Evolutionary conservation across 2,113 vertebrate genomes (phyloP), one percentile per base, ranked within the genome.

Genomic region (Abramis brama): DNA sequence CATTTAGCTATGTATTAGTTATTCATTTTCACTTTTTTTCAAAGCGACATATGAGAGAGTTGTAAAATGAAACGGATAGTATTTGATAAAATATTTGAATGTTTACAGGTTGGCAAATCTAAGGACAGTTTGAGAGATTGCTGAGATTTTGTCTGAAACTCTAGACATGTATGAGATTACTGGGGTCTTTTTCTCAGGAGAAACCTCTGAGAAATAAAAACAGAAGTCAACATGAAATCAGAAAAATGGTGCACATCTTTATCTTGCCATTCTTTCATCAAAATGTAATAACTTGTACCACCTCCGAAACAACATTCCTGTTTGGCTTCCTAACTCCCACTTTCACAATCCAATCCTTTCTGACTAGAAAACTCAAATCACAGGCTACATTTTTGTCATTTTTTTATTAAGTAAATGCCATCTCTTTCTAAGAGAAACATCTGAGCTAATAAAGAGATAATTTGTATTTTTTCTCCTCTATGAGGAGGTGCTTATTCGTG

Each of bases 201-300:
- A 60, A 11, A 60, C 9, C 23, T 66, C 62, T 66, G 62, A 27
- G 1, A 66, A 30, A 68, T 62, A 39, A 39, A 70, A 39, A 21
- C 6, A 70, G 15, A 10, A 21, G 66, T 21, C 6, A 70, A 21
- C 66, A 21, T 36, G 30, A 68, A 68, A 68, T 70, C 17, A 5
- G 33, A 33, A 33, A 33, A 33, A 33, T 71, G 68, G 19, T 39
- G 36, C 27, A 68, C 27, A 68, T 64, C 33, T 33, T 12, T 33
- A 30, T 66, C 62, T 66, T 70, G 17, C 15, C 21, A 17, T 36
- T 43, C 36, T 71, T 71, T 73, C 21, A 73, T n/a, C 70, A 73
- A 43, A 73, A 73, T 73, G 30, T 39, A 71, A 39, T 71, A 71
- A 39, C 68, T 19, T 70, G 66, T 70, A 36, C 66, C 30, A 68